Evolutionary conservation across 2,113 vertebrate species (phyloP), one percentile per base, ranked within the genome.

Genomic region (Phyllostomus hastatus): DNA sequence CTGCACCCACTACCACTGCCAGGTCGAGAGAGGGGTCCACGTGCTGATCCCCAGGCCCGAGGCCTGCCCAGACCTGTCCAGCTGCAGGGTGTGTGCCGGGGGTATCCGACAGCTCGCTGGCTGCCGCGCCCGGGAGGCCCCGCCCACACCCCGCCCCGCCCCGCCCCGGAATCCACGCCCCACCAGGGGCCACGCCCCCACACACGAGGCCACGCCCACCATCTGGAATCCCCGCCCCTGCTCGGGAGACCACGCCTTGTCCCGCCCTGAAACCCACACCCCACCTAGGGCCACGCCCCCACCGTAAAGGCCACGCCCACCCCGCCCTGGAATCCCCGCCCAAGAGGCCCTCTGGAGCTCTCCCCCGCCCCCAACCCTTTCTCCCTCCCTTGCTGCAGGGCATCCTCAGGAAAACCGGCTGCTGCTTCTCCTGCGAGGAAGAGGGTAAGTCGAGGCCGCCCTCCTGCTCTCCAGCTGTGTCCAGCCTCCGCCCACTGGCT

Each of bases 1-100:
- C 4, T 99, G 99, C 97, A 98, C 97, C 0, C 41, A 96, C 3
- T 99, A 99, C 94, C 98, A 26, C 78, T 99, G 99, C 88, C 97
- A 98, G 78, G 86, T 90, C 8, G 72, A 95, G 26, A 96, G 97
- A 16, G 96, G 98, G 5, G n/a, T 97, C 22, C 33, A 97, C 64
- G 0, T 97, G 52, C 91, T 97, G 79, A 79, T 1, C 4, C 97
- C 52, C 95, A 98, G 22, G 96, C 98, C 96, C 2, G 0, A 1
- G 0, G 0, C 17, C 38, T 98, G 97, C 79, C 95, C 93, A 0
- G 89, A 95, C 0, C 41, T 96, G 43, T 33, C 94, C 48, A 38
- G 31, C 61, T 98, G 97, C 80, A 88, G 14, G 86, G 97, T 97
- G 43, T 2, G 92, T 43, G 78, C n/a, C 17, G 16, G 1, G 11